Evolutionary conservation across 2,113 vertebrate species (phyloP).

Genomic region (Anoplopoma fimbria): DNA sequence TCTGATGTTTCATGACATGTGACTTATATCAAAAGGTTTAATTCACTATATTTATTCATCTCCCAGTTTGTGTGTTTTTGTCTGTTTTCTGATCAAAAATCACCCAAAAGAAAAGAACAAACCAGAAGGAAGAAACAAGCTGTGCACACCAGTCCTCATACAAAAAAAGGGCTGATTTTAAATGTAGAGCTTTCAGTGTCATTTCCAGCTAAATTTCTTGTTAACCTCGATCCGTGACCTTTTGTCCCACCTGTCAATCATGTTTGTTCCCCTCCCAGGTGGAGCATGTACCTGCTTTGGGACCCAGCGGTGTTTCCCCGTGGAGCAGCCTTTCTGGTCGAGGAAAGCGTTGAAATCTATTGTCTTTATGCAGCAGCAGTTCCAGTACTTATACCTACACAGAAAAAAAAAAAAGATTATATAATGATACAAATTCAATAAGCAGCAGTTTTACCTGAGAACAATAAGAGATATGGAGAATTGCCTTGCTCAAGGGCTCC

Average conservation of each 20-base stretch:
- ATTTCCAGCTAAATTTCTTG: neutral
- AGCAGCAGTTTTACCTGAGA: neutral
- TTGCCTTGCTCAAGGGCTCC: too few relatives aligned
- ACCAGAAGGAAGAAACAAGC: too few relatives aligned
- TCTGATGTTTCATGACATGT: too few relatives aligned
- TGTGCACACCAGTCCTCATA: neutral
- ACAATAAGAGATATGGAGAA: rapidly evolving
- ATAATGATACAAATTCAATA: too few relatives aligned
- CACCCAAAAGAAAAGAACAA: too few relatives aligned
- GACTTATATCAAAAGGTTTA: too few relatives aligned
- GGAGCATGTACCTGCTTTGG: conserved; percentile 81
- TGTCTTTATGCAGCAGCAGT: conserved; percentile 93
- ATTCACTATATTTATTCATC: too few relatives aligned
- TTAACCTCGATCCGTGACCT: neutral
- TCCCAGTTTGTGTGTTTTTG: neutral
- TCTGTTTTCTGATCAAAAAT: neutral
- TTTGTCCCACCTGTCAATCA: too few relatives aligned
- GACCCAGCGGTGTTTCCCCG: conserved; percentile 89
- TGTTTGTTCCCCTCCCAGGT: neutral
- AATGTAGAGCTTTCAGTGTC: neutral
- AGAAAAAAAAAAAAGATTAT: too few relatives aligned
- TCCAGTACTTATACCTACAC: conserved; percentile 96
- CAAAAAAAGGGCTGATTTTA: neutral
- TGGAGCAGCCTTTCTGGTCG: conserved; percentile 92
- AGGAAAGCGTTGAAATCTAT: conserved; percentile 93